These are phyloP conservation scores for Synergus gifuensis DNA, from an alignment of 2,888 invertebrate species.

Conservation along the genomic window DNA sequence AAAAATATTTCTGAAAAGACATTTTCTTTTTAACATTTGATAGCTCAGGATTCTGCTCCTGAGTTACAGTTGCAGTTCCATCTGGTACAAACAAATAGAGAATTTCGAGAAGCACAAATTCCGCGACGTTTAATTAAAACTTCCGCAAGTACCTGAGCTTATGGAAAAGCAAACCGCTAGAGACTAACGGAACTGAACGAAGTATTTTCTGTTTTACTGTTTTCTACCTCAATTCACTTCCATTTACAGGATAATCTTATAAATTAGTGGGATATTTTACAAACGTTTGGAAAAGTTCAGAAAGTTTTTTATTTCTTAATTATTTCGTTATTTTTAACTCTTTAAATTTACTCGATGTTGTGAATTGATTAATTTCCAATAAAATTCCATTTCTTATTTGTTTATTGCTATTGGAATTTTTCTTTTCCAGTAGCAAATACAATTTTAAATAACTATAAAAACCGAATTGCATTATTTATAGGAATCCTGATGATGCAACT, in stretches of 20 bases:
- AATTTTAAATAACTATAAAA: neutral
- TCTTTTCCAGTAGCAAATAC: neutral
- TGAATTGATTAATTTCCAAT: no score
- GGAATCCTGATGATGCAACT: neutral
- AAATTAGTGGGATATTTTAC: neutral
- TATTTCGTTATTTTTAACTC: neutral
- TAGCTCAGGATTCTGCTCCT: neutral
- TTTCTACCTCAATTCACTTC: neutral
- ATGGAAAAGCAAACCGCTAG: neutral
- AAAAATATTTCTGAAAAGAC: neutral
- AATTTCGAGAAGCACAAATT: neutral
- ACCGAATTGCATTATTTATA: neutral
- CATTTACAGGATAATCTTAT: neutral
- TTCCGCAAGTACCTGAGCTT: neutral
- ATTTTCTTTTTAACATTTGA: neutral
- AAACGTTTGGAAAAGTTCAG: neutral
- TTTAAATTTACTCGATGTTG: no score
- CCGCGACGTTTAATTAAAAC: neutral
- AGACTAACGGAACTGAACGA: neutral
- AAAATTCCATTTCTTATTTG: no score
- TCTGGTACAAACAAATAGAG: neutral
- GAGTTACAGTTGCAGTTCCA: neutral
- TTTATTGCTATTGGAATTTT: neutral
- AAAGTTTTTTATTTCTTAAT: neutral
- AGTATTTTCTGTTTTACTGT: neutral